Evolutionary conservation across 2,888 invertebrate species (phyloP).

Genomic region (Smittia sp.): DNA sequence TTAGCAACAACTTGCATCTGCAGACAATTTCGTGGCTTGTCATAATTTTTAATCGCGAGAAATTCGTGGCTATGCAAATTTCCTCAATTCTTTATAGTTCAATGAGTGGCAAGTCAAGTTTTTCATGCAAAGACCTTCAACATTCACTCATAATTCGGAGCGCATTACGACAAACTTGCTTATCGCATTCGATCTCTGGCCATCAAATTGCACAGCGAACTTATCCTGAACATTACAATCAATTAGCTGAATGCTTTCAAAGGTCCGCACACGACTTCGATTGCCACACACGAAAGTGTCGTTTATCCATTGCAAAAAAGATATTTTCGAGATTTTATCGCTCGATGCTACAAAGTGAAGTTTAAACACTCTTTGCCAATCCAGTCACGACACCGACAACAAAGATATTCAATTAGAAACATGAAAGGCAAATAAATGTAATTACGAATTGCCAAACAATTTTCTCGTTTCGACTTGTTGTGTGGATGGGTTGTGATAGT

Average conservation of each 20-base stretch:
- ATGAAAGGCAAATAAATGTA: constrained; percentile 16
- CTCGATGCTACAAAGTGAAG: constrained; percentile 9
- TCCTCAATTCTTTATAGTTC: too few species aligned
- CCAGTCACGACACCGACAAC: background rate
- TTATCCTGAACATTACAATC: background rate
- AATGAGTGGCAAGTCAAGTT: too few species aligned
- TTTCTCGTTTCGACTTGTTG: constrained; percentile 2
- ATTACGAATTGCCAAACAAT: background rate
- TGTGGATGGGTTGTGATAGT: background rate
- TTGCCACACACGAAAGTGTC: constrained; percentile 5
- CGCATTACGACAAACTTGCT: too few species aligned
- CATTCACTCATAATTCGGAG: too few species aligned
- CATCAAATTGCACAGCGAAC: too few species aligned
- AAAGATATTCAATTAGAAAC: constrained; percentile 3
- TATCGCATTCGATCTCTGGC: too few species aligned
- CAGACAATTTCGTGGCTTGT: too few species aligned
- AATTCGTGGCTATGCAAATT: too few species aligned
- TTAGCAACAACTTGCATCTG: background rate
- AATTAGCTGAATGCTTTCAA: background rate
- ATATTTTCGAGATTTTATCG: too few species aligned
- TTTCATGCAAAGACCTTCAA: too few species aligned
- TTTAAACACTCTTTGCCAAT: background rate
- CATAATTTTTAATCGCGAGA: too few species aligned
- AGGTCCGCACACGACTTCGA: background rate
- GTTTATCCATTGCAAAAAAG: constrained; percentile 6